phyloP scores from a whole-genome alignment of 1,140 invertebrate genomes.

The Drosophila elegans region DNA sequence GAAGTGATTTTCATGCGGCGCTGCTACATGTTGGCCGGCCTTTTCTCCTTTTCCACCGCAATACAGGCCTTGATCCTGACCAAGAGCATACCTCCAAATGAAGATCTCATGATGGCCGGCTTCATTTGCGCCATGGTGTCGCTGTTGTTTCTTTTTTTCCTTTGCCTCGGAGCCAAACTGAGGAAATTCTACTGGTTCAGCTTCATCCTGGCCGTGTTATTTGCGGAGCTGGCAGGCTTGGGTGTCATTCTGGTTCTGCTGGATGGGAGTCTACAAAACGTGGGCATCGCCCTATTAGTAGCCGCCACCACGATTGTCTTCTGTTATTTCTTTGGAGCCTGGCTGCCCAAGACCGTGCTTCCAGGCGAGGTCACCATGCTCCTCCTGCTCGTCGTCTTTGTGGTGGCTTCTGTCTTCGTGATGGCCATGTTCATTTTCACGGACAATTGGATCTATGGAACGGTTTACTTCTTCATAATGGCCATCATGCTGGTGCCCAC shows the following conservation, averaged over 20 bases:
- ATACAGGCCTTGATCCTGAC: conserved; percentile 24
- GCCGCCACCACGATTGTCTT: neutral
- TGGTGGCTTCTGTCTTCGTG: neutral
- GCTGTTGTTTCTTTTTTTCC: conserved; percentile 3
- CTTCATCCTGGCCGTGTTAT: conserved; percentile 7
- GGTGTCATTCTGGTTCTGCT: conserved; percentile 18
- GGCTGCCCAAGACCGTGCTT: conserved; percentile 16
- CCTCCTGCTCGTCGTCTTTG: conserved; percentile 5
- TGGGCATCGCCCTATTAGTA: neutral
- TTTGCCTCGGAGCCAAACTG: neutral
- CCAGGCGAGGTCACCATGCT: conserved; percentile 34
- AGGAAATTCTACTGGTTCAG: conserved; percentile 6
- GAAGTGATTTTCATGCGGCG: neutral
- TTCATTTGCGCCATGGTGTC: conserved; percentile 11
- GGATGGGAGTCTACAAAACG: neutral
- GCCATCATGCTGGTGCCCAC: conserved; percentile 2
- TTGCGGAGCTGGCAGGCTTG: conserved; percentile 8
- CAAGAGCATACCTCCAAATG: neutral
- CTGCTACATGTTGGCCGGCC: conserved; percentile 21
- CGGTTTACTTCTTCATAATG: conserved; percentile 15
- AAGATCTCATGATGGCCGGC: conserved; percentile 1
- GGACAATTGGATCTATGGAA: neutral
- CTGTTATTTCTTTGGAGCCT: conserved; percentile 29
- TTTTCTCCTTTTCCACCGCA: neutral
- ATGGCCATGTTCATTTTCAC: conserved; percentile 22